Conservation (phyloP, 2,797 vertebrate genomes). For the Picus viridis region DNA sequence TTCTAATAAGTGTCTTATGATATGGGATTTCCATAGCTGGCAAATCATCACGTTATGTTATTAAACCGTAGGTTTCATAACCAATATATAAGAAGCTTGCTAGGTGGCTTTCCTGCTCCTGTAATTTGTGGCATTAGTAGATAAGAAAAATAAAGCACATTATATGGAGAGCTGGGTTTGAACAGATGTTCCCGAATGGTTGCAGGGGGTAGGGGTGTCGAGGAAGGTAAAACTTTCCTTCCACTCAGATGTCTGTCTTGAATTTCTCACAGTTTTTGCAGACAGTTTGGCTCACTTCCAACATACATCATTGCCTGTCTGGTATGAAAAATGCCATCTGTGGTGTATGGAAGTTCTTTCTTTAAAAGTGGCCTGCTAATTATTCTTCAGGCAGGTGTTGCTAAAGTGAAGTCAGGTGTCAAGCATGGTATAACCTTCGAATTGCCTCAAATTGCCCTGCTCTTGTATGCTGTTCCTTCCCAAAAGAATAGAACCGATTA, state of each 20-base stretch:
- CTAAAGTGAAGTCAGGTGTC: constrained; percentile 81
- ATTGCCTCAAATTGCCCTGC: constrained; percentile 61
- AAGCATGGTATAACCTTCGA: constrained; percentile 53
- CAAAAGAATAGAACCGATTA: constrained; percentile 54
- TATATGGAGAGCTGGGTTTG: constrained; percentile 24
- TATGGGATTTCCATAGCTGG: constrained; percentile 11
- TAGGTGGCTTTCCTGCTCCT: background rate
- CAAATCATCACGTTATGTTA: constrained; percentile 43
- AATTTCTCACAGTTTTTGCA: constrained; percentile 85
- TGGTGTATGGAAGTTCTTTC: constrained; percentile 77
- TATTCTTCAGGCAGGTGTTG: constrained; percentile 78
- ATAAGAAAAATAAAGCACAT: constrained; percentile 58
- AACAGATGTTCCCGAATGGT: constrained; percentile 70
- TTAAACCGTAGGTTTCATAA: constrained; percentile 21
- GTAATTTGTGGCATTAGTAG: constrained; percentile 28
- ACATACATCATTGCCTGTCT: constrained; percentile 78
- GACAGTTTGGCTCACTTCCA: constrained; percentile 83
- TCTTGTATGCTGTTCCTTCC: constrained; percentile 28
- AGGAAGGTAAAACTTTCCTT: constrained; percentile 74
- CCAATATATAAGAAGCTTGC: background rate
- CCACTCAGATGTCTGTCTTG: constrained; percentile 76
- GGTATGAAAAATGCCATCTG: constrained; percentile 84
- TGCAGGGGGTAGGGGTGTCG: background rate
- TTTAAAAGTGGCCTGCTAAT: constrained; percentile 74
- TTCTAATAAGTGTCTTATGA: background rate